Base-by-base conservation (phyloP, 2,888 invertebrate genomes). In the Aspidiotus destructor region DNA sequence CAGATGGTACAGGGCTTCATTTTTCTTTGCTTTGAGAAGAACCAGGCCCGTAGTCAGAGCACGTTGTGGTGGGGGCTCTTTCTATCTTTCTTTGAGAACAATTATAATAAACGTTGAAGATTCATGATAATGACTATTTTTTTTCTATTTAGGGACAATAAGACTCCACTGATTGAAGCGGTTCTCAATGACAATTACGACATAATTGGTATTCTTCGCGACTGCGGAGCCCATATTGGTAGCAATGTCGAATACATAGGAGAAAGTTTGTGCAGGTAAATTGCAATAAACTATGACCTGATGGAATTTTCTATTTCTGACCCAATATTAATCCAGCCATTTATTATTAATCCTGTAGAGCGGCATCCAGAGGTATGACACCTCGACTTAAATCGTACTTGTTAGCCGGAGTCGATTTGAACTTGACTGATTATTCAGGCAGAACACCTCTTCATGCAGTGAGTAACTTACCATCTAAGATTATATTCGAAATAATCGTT, bases 141-240 rank as follows among this genome's bases (percentile, higher is more conserved):
- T 28, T 5, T 28, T 28, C 28, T 5, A 28, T 28, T 28, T 74
- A 80, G 83, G 72, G 81, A 80, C 73, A 89, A 84, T 71, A 86
- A 83, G 73, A 86, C 86, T 17, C 88, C 86, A 0, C 82, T 90
- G 0, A 80, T 85, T 68, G 86, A 87, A 71, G 89, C 90, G 0
- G 81, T 89, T 1, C 79, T 84, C 55, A 79, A 79, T 55, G 86
- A 88, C 73, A 82, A 82, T 68, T 80, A 82, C 15, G 80, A 81
- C 57, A 83, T 86, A 10, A 88, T 92, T 65, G 77, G 81, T 28
- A 72, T 88, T 1, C 79, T 92, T 0, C 77, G 84, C 11, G 81
- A 84, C 73, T 88, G 89, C 73, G 92, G 92, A 0, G 90, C 90
- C 1, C 87, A 88, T 74, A 76, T 90, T 1, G 81, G 81, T 9